These are phyloP conservation scores for Panzeria rudis DNA, from an alignment of 2,888 invertebrate genomes.

Conservation along the genomic window DNA sequence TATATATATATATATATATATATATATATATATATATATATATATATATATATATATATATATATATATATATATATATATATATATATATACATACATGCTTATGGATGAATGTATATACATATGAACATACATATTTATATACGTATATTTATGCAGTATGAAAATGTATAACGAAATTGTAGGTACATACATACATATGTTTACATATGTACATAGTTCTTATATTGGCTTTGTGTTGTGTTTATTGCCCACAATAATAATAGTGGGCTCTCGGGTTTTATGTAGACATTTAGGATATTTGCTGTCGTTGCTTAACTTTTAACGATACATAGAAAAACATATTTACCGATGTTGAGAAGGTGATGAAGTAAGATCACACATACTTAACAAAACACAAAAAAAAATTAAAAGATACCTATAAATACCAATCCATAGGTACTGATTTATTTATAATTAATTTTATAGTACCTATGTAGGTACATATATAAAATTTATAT, in stretches of 20 bases:
- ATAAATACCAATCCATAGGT: neutral
- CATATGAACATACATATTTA: neutral
- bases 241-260: constrained; percentile 43
- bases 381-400: neutral
- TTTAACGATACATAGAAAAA: constrained; percentile 11
- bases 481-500: neutral
- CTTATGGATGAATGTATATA: neutral
- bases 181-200: too few species aligned
- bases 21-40: neutral
- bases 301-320: constrained; percentile 43
- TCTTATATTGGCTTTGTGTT: constrained; percentile 22
- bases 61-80: neutral
- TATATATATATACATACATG: neutral
- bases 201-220: constrained; percentile 25
- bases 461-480: neutral
- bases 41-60: neutral
- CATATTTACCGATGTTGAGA: neutral
- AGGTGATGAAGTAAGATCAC: neutral
- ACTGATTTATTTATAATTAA: neutral
- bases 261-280: constrained; percentile 47
- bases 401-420: neutral
- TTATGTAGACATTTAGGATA: constrained; percentile 29
- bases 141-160: neutral
- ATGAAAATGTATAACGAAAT: constrained; percentile 17
- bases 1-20: neutral